A percentile compares a stretch with the other conserved stretches of the same genome.
phyloP scores from a whole-genome alignment of 1,140 invertebrate genomes.

The Aphaenogaster rudis region DNA sequence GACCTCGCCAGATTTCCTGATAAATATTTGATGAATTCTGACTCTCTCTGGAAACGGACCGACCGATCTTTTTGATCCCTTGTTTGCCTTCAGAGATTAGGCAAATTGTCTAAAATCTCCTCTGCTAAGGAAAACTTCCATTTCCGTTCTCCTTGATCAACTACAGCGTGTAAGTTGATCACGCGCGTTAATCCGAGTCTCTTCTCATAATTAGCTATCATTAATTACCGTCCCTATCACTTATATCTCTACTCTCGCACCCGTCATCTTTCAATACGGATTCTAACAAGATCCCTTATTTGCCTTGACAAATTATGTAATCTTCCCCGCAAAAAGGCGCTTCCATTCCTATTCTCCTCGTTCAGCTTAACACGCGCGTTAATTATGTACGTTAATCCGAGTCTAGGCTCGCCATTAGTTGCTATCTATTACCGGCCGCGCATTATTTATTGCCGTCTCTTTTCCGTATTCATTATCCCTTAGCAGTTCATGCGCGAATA shows the following conservation, averaged over 20 bases:
- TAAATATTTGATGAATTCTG: slow-evolving; percentile 26
- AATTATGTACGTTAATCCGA: slow-evolving; percentile 48
- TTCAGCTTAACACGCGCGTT: slow-evolving; percentile 13
- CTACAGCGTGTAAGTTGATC: background rate
- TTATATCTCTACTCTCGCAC: slow-evolving; percentile 2
- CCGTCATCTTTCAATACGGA: background rate
- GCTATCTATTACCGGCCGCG: slow-evolving; percentile 35
- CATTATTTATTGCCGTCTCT: slow-evolving; percentile 37
- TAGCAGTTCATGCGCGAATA: slow-evolving; percentile 3
- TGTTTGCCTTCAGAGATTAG: background rate
- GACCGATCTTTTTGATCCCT: background rate
- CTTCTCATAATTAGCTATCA: background rate
- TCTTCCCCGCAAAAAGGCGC: background rate
- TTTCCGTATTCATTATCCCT: slow-evolving; percentile 35
- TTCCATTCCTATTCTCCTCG: slow-evolving; percentile 7
- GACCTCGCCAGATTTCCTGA: slow-evolving; percentile 8
- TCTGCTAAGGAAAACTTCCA: background rate
- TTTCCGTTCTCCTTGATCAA: slow-evolving; percentile 12
- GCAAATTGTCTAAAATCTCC: background rate
- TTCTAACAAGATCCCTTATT: slow-evolving; percentile 1
- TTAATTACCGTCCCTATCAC: slow-evolving; percentile 32
- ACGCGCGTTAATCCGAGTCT: slow-evolving; percentile 5
- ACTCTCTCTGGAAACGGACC: slow-evolving; percentile 17
- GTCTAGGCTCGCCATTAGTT: slow-evolving; percentile 21
- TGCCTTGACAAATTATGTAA: slow-evolving; percentile 30